phyloP scores from a whole-genome alignment of 2,888 invertebrate species.

The Lepidocyrtoides sp. region DNA sequence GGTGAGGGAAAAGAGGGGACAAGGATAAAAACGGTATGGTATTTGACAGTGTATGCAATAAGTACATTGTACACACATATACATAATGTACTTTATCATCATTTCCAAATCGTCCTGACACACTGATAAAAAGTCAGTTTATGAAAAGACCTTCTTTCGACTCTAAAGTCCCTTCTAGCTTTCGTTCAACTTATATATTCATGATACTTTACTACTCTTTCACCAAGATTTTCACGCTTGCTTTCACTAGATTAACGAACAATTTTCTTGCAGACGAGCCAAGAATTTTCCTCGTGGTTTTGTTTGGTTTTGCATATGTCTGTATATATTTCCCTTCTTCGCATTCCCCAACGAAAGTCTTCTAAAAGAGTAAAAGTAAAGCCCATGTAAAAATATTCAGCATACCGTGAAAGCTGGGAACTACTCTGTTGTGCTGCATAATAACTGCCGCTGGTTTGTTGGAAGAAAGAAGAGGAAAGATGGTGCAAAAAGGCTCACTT shows the following conservation, averaged over 20 bases:
- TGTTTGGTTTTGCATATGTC: neutral
- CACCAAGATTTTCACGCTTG: constrained; percentile 71
- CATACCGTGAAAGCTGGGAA: too few species aligned
- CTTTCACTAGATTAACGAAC: constrained; percentile 75
- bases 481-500: too few species aligned
- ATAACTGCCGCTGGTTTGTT: neutral
- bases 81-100: constrained; percentile 8
- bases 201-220: constrained; percentile 47
- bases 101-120: neutral
- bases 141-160: neutral
- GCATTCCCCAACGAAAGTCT: too few species aligned
- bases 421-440: neutral
- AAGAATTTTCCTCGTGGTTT: constrained; percentile 69
- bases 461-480: neutral
- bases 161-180: constrained; percentile 13
- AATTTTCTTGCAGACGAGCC: constrained; percentile 67
- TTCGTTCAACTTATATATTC: constrained; percentile 45
- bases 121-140: constrained; percentile 18
- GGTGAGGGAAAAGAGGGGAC: neutral
- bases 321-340: neutral
- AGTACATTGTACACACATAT: constrained; percentile 9
- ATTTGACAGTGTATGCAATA: constrained; percentile 5
- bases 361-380: too few species aligned
- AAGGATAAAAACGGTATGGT: neutral
- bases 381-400: constrained; percentile 23